A percentile compares a stretch with the other conserved stretches of the same genome.
Conservation (phyloP, 2,888 invertebrate species). For the Apotomis turbidana region DNA sequence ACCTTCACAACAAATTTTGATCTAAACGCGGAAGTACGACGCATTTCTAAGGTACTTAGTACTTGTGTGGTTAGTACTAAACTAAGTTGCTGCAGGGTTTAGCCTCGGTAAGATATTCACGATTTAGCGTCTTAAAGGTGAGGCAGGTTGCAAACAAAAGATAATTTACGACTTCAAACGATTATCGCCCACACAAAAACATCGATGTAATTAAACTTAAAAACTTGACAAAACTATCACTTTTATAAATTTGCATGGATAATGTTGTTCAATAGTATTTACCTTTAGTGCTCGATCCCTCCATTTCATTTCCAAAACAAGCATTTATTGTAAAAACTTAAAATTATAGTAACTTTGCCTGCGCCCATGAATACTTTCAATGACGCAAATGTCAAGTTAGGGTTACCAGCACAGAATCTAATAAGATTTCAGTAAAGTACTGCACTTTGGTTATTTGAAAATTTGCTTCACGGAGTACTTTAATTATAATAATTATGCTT, state of each 20-base stretch:
- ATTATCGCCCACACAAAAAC: conserved; percentile 76
- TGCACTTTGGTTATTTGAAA: background rate
- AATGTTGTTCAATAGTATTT: conserved; percentile 44
- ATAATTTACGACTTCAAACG: conserved; percentile 63
- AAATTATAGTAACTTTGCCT: conserved; percentile 45
- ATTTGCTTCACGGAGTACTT: no score
- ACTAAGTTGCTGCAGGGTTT: background rate
- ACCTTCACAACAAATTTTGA: conserved; percentile 30
- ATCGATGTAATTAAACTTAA: conserved; percentile 59
- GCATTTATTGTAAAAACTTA: conserved; percentile 47
- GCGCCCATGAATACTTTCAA: conserved; percentile 40
- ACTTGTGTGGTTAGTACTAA: conserved; percentile 6
- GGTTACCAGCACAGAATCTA: conserved; percentile 21
- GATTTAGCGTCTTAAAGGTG: conserved; percentile 43
- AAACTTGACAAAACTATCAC: conserved; percentile 50
- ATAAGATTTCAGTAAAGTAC: background rate
- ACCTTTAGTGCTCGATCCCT: conserved; percentile 69
- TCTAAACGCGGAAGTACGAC: conserved; percentile 35
- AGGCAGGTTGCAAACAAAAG: conserved; percentile 70
- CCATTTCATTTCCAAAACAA: conserved; percentile 74
- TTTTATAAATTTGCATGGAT: background rate
- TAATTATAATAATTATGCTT: no score
- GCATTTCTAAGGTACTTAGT: conserved; percentile 20
- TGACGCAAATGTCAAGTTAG: conserved; percentile 43
- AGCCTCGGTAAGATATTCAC: background rate